A percentile compares a stretch with the other conserved stretches of the same genome.
These are phyloP conservation scores for Salvelinus sp. DNA, from an alignment of 2,113 vertebrate genomes.

Conservation along the genomic window DNA sequence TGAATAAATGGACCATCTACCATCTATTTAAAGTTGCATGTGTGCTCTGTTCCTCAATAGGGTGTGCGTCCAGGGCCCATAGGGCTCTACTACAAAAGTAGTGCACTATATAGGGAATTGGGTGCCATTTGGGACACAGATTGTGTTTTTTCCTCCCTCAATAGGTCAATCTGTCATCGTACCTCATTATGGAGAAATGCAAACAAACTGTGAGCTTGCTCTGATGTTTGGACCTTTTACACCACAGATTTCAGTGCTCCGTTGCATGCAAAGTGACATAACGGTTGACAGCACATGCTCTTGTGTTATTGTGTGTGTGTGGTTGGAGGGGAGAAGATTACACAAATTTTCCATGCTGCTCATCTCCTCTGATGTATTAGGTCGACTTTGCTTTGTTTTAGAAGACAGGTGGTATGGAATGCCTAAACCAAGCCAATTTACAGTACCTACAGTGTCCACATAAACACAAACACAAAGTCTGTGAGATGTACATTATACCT, in stretches of 20 bases:
- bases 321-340: conserved; percentile 47
- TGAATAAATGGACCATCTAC: background rate
- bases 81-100: too few relatives aligned
- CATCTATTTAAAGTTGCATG: background rate
- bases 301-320: conserved; percentile 2
- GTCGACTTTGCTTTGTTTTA: too few relatives aligned
- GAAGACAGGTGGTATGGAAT: too few relatives aligned
- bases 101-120: too few relatives aligned
- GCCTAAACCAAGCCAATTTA: conserved; percentile 47
- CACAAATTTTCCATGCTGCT: conserved; percentile 65
- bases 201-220: conserved; percentile 62
- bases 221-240: conserved; percentile 57
- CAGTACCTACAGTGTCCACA: conserved; percentile 11
- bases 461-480: too few relatives aligned
- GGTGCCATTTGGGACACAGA: too few relatives aligned
- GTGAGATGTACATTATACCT: too few relatives aligned
- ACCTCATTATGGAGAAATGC: conserved; percentile 62
- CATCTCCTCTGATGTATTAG: conserved; percentile 54
- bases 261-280: conserved; percentile 70
- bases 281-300: conserved; percentile 49
- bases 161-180: conserved; percentile 55
- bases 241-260: conserved; percentile 46
- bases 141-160: conserved; percentile 20
- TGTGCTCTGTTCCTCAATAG: background rate
- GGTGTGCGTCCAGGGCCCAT: background rate